Evolutionary conservation across 2,797 vertebrate genomes (phyloP).

Genomic region (Premnoplex brunnescens): DNA sequence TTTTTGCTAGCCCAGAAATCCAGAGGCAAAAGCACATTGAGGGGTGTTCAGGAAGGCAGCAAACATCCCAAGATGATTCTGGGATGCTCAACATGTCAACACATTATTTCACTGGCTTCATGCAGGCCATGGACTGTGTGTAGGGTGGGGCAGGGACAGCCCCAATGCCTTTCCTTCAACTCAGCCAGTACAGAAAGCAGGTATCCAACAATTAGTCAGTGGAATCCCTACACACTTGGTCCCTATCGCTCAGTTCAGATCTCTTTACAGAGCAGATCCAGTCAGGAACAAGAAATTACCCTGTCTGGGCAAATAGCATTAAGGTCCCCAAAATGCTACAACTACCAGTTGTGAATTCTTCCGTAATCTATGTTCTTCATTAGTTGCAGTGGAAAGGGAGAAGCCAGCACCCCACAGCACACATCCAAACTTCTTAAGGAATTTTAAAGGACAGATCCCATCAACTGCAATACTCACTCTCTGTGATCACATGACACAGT

Average conservation of each 20-base stretch:
- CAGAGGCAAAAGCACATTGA: neutral
- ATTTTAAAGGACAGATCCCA: neutral
- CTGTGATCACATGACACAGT: neutral
- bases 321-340: neutral
- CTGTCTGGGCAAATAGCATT: neutral
- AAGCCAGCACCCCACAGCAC: neutral
- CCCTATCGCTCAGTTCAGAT: neutral
- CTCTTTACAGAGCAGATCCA: neutral
- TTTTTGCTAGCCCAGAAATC: neutral
- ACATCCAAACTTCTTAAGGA: neutral
- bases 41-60: neutral
- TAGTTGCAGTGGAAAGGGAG: neutral
- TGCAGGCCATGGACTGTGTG: neutral
- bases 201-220: neutral
- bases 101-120: neutral
- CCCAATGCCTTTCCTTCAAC: neutral
- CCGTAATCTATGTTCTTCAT: neutral
- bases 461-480: neutral
- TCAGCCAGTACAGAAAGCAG: neutral
- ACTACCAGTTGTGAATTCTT: neutral
- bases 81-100: neutral
- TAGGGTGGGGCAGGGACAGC: neutral
- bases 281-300: neutral
- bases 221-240: neutral
- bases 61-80: neutral